These are phyloP conservation scores for Aegypius monachus DNA, from an alignment of 2,113 vertebrate species.

Conservation along the genomic window DNA sequence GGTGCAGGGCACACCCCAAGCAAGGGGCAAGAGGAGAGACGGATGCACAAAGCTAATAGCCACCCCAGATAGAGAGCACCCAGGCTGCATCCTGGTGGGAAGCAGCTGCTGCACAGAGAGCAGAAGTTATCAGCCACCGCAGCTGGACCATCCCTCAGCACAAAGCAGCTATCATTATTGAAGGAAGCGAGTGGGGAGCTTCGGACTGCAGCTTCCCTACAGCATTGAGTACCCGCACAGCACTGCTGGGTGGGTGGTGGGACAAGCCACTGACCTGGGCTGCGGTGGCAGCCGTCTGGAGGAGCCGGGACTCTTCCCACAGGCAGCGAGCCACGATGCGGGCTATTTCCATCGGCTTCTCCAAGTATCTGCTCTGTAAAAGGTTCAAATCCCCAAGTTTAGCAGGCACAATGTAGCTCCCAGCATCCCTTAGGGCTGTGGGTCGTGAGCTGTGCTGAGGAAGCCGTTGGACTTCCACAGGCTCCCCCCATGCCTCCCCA, in stretches of 20 bases:
- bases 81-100: background rate
- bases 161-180: no score
- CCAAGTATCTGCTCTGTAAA: constrained; percentile 90
- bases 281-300: constrained; percentile 89
- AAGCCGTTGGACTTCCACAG: rapidly evolving
- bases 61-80: background rate
- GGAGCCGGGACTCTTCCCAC: constrained; percentile 93
- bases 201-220: background rate
- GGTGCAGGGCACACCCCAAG: rapidly evolving
- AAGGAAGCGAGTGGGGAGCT: background rate
- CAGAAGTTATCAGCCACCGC: background rate
- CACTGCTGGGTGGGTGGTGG: rapidly evolving
- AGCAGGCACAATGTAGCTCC: background rate
- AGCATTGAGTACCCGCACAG: rapidly evolving
- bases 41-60: background rate
- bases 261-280: constrained; percentile 78
- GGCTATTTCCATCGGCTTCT: constrained; percentile 97
- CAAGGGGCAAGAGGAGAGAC: background rate
- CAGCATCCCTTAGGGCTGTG: rapidly evolving
- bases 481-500: no score
- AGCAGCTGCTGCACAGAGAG: background rate
- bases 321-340: constrained; percentile 94
- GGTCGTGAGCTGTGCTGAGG: background rate
- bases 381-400: background rate
- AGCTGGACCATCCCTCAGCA: background rate